These are phyloP conservation scores for Nemurella pictetii DNA, from an alignment of 2,888 invertebrate genomes.

Conservation along the genomic window DNA sequence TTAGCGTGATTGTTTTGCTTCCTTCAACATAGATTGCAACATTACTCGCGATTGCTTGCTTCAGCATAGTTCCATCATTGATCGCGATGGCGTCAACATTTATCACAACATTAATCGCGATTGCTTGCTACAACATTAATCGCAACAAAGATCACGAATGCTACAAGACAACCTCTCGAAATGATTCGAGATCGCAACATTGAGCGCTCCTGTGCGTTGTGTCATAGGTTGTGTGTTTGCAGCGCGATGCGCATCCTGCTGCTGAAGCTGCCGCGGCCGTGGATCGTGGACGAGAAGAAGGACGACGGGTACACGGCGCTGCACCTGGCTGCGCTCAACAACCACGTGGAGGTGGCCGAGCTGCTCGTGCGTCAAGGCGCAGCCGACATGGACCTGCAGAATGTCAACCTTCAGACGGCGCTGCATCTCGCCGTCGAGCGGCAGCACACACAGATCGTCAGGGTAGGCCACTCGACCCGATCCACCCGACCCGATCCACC, in stretches of 20 bases:
- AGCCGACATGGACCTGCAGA: slow-evolving; percentile 93
- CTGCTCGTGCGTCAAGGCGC: slow-evolving; percentile 83
- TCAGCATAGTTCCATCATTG: no score
- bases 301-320: slow-evolving; percentile 97
- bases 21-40: no score
- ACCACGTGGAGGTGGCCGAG: slow-evolving; percentile 95
- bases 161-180: not conserved
- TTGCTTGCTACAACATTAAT: no score
- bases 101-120: no score
- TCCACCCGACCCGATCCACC: no score
- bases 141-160: not conserved
- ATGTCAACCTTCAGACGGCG: slow-evolving; percentile 92
- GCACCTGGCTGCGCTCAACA: slow-evolving; percentile 93
- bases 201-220: not conserved
- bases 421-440: slow-evolving; percentile 94
- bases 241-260: slow-evolving; percentile 96
- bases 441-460: slow-evolving; percentile 96
- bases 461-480: no score
- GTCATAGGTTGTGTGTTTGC: no score
- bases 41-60: no score
- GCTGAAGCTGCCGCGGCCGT: slow-evolving; percentile 88
- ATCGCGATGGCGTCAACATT: no score
- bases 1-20: no score
- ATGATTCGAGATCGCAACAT: not conserved
- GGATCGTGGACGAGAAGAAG: slow-evolving; percentile 98